Conservation (phyloP, 2,113 vertebrate species). For the Ophthalmolycus amberensis region DNA sequence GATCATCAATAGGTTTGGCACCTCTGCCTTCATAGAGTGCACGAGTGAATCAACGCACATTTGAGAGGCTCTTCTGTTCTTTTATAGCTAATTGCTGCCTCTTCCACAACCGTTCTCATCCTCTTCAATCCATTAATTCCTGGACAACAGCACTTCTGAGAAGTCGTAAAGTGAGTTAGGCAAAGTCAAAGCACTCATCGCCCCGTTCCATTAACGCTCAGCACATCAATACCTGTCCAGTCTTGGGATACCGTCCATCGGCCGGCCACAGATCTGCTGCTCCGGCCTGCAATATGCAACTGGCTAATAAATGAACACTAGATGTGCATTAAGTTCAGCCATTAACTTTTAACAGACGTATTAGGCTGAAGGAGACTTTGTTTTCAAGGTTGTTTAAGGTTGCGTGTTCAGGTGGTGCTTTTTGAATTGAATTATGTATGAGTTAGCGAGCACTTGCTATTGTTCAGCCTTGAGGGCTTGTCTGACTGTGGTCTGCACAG, state of each 20-base stretch:
- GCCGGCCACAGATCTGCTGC: slow-evolving; percentile 43
- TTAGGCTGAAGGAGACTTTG: slow-evolving; percentile 66
- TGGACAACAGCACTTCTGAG: slow-evolving; percentile 74
- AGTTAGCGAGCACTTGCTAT: slow-evolving; percentile 23
- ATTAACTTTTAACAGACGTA: slow-evolving; percentile 74
- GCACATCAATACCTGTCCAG: slow-evolving; percentile 68
- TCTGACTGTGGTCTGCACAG: slow-evolving; percentile 19
- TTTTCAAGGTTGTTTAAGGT: slow-evolving; percentile 83
- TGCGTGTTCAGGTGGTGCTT: slow-evolving; percentile 56
- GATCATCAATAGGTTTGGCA: slow-evolving; percentile 49
- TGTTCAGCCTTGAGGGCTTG: slow-evolving; percentile 35
- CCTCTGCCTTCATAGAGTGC: slow-evolving; percentile 30
- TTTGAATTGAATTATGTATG: slow-evolving; percentile 69
- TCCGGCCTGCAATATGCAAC: slow-evolving; percentile 31
- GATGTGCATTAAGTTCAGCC: slow-evolving; percentile 66
- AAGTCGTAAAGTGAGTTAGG: slow-evolving; percentile 73
- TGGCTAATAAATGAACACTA: slow-evolving; percentile 73
- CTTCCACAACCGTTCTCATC: slow-evolving; percentile 59
- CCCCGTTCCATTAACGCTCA: slow-evolving; percentile 69
- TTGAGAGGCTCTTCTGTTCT: slow-evolving; percentile 54
- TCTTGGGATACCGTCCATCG: slow-evolving; percentile 33
- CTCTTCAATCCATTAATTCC: slow-evolving; percentile 72
- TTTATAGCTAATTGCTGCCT: slow-evolving; percentile 70
- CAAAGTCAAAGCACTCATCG: slow-evolving; percentile 75
- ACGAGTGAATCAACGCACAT: slow-evolving; percentile 41